phyloP scores from a whole-genome alignment of 2,888 invertebrate species.

The Drosophila merina region DNA sequence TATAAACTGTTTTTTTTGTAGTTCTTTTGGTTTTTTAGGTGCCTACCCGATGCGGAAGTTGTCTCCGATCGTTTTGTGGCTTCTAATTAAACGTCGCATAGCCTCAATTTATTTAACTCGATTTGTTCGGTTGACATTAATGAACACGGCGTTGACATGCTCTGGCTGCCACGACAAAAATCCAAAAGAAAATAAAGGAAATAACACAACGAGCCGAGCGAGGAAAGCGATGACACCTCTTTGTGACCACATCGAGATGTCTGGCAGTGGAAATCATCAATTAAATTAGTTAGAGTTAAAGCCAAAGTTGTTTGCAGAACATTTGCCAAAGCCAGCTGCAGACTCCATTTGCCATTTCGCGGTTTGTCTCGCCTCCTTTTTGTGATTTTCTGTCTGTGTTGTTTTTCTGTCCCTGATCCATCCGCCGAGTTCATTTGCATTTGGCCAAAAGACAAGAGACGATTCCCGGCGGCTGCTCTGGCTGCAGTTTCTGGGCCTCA shows the following conservation, averaged over 20 bases:
- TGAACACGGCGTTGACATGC: slow-evolving; percentile 74
- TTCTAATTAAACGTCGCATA: slow-evolving; percentile 69
- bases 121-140: slow-evolving; percentile 71
- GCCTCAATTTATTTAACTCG: slow-evolving; percentile 73
- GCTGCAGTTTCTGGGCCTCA: slow-evolving; percentile 53
- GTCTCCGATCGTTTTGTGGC: slow-evolving; percentile 14
- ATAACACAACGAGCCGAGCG: slow-evolving; percentile 19
- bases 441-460: slow-evolving; percentile 48
- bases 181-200: slow-evolving; percentile 5
- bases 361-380: slow-evolving; percentile 17
- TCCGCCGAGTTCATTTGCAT: slow-evolving; percentile 72
- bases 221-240: slow-evolving; percentile 75
- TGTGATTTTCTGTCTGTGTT: background rate
- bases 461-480: slow-evolving; percentile 17
- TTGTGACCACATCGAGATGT: slow-evolving; percentile 60
- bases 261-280: slow-evolving; percentile 75
- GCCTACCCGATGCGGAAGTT: slow-evolving; percentile 62
- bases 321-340: slow-evolving; percentile 52
- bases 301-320: slow-evolving; percentile 70
- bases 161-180: slow-evolving; percentile 51
- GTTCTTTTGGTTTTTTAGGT: slow-evolving; percentile 13
- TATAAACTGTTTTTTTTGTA: slow-evolving; percentile 16
- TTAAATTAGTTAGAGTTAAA: slow-evolving; percentile 68
- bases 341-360: slow-evolving; percentile 33
- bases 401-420: slow-evolving; percentile 46